Percentiles rank a stretch among this genome's conserved stretches.
Evolutionary conservation across 2,797 vertebrate genomes (phyloP).

Genomic region (Florisuga fusca): DNA sequence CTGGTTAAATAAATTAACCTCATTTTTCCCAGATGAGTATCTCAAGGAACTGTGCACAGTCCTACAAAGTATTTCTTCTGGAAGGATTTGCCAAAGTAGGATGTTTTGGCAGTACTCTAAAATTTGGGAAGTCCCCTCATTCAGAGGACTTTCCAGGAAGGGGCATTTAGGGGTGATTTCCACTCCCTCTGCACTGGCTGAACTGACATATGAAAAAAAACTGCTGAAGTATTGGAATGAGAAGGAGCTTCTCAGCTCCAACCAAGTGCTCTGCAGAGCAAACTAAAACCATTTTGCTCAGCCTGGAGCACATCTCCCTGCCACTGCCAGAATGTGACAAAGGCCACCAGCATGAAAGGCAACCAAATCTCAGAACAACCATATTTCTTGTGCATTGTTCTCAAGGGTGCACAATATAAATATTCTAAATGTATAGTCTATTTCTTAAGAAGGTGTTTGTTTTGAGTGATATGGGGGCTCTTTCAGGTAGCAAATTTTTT

Average conservation of each 20-base stretch:
- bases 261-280: background rate
- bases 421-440: background rate
- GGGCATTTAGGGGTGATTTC: conserved; percentile 3
- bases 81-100: background rate
- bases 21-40: conserved; percentile 37
- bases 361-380: background rate
- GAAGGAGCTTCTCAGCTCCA: background rate
- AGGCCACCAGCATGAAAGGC: background rate
- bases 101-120: conserved; percentile 8
- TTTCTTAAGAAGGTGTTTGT: background rate
- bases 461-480: background rate
- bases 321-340: background rate
- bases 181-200: background rate
- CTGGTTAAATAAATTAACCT: conserved; percentile 5
- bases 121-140: conserved; percentile 30
- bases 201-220: conserved; percentile 4
- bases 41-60: background rate
- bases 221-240: background rate
- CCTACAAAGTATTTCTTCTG: background rate
- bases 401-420: background rate
- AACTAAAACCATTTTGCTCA: background rate
- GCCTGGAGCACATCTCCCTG: background rate
- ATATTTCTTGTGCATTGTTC: background rate
- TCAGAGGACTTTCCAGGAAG: conserved; percentile 44
- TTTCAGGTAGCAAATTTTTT: conserved; percentile 33